Percentiles rank a stretch among this genome's conserved stretches.
These are phyloP conservation scores for Neoitamus cyanurus DNA, from an alignment of 2,888 invertebrate genomes.

Conservation along the genomic window DNA sequence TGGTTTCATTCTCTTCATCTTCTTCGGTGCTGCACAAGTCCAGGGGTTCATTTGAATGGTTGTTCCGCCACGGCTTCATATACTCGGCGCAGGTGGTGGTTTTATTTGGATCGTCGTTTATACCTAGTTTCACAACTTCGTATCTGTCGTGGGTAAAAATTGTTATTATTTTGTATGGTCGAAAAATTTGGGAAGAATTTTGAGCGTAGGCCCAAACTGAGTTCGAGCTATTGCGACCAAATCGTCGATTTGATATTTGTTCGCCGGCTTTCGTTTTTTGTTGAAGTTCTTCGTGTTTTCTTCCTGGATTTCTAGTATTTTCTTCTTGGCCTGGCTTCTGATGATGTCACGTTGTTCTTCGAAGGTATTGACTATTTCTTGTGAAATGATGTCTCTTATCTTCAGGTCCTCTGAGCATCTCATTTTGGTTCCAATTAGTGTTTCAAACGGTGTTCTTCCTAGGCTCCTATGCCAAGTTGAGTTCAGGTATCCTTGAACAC, in stretches of 20 bases:
- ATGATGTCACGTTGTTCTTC: not conserved
- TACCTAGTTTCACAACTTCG: too few relatives aligned
- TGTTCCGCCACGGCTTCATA: too few relatives aligned
- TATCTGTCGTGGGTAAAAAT: too few relatives aligned
- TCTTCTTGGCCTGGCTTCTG: not conserved
- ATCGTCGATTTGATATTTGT: not conserved
- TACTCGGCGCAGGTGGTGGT: too few relatives aligned
- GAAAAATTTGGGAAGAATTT: not conserved
- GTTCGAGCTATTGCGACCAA: not conserved
- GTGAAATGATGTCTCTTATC: not conserved
- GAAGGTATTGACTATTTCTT: not conserved
- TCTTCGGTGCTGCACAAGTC: too few relatives aligned
- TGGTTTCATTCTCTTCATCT: too few relatives aligned
- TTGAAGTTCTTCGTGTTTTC: not conserved
- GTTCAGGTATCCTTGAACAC: constrained; percentile 56
- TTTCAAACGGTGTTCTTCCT: constrained; percentile 46
- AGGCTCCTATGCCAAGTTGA: constrained; percentile 44
- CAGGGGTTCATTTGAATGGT: too few relatives aligned
- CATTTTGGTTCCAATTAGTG: constrained; percentile 45
- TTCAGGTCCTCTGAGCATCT: not conserved
- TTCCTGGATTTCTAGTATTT: not conserved
- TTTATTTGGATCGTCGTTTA: too few relatives aligned
- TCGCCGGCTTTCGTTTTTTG: not conserved
- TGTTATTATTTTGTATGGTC: too few relatives aligned
- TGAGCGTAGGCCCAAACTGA: not conserved